A percentile compares a stretch with the other conserved stretches of the same genome.
Conservation (phyloP, 92 coral and sea anemone species). For the Phymanthus crucifer region DNA sequence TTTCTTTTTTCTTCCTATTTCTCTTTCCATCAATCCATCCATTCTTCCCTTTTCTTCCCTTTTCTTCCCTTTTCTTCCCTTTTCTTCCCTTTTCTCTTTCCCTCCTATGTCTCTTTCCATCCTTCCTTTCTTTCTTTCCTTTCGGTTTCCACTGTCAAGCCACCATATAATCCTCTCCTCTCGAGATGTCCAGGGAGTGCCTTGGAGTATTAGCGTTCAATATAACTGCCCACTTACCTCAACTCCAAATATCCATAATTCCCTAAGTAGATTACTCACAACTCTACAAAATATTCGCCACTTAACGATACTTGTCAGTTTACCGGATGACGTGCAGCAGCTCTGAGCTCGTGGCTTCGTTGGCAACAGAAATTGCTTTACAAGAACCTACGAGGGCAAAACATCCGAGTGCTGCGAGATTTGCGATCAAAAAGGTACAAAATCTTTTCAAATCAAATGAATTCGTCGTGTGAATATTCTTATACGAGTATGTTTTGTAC, state of each 20-base stretch:
- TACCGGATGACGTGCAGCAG: neutral
- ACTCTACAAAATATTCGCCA: constrained; percentile 1
- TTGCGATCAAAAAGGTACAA: too few species aligned
- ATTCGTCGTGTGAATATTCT: too few species aligned
- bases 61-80: too few species aligned
- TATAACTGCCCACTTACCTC: constrained; percentile 3
- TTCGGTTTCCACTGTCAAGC: neutral
- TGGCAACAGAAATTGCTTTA: neutral
- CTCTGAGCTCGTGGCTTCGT: neutral
- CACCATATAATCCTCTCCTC: constrained; percentile 7
- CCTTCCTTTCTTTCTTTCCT: neutral
- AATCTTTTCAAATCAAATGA: too few species aligned
- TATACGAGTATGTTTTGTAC: too few species aligned
- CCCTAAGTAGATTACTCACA: constrained; percentile 8
- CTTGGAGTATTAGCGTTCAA: neutral
- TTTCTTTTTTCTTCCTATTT: too few species aligned
- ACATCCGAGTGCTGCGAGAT: too few species aligned
- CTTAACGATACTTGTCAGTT: neutral
- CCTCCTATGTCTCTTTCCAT: too few species aligned
- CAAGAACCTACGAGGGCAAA: too few species aligned
- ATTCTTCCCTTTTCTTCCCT: too few species aligned
- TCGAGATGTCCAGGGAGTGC: neutral
- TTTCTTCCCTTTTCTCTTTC: neutral
- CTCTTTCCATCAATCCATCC: too few species aligned
- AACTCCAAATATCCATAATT: constrained; percentile 24